Conservation (phyloP, 2,113 vertebrate species). For the Sebastes schlegelii region DNA sequence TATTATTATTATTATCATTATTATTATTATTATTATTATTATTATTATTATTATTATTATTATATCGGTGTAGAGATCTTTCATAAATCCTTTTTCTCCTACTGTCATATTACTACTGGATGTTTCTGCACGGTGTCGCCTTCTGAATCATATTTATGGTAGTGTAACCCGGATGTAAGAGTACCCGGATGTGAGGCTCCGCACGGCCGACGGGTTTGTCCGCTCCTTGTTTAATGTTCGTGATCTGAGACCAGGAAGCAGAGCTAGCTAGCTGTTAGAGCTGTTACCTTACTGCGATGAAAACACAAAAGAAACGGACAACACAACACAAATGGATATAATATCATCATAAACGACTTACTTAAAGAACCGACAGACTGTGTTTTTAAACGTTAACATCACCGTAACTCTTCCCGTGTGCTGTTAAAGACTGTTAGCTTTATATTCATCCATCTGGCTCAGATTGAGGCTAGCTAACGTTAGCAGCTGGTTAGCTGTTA, state of each 20-base stretch:
- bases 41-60: too few species aligned
- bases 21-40: too few species aligned
- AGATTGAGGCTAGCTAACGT: slow-evolving; percentile 34
- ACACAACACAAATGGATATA: not conserved
- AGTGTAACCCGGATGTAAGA: not conserved
- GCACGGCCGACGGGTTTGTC: not conserved
- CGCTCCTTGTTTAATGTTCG: not conserved
- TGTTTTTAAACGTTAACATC: not conserved
- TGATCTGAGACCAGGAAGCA: slow-evolving; percentile 64
- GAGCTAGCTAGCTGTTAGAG: slow-evolving; percentile 21
- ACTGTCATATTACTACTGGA: too few species aligned
- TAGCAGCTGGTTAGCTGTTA: slow-evolving; percentile 50
- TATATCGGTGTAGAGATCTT: too few species aligned
- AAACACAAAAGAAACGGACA: slow-evolving; percentile 25
- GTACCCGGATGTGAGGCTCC: not conserved
- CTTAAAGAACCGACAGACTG: not conserved
- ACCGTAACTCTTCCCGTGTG: not conserved
- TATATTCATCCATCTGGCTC: slow-evolving; percentile 35
- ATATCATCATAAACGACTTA: not conserved
- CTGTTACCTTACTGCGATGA: slow-evolving; percentile 25
- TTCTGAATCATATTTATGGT: fast-evolving
- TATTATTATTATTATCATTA: too few species aligned
- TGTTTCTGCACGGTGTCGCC: fast-evolving
- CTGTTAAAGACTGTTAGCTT: not conserved
- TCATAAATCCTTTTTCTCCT: not conserved